These are phyloP conservation scores for Megalops atlanticus DNA, from an alignment of 2,113 vertebrate species.

Conservation along the genomic window DNA sequence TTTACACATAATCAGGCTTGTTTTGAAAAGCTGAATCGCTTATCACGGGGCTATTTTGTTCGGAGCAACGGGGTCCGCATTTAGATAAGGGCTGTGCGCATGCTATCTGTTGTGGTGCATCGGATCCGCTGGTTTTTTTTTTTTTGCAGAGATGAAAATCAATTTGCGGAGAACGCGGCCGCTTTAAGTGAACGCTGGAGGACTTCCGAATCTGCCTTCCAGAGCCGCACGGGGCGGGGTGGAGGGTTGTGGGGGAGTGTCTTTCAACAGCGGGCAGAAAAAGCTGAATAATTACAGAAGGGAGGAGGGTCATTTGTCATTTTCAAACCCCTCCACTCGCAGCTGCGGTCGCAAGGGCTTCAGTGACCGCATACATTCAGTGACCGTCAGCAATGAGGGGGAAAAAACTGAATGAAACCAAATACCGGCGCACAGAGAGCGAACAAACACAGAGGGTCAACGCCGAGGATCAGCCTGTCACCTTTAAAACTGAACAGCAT, in stretches of 20 bases:
- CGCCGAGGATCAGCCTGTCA: not conserved
- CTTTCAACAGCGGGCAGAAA: slow-evolving; percentile 9
- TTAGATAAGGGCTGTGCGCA: not conserved
- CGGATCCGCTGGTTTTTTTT: not conserved
- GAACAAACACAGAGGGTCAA: not conserved
- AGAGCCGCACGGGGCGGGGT: too few species aligned
- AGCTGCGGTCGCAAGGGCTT: not conserved
- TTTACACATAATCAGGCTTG: slow-evolving; percentile 10
- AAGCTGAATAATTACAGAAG: slow-evolving; percentile 7
- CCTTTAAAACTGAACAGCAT: not conserved
- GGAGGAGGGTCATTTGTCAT: not conserved
- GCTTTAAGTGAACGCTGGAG: not conserved
- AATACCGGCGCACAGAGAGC: not conserved
- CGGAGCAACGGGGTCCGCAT: not conserved
- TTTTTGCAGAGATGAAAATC: not conserved
- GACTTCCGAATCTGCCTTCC: not conserved
- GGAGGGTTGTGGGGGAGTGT: too few species aligned
- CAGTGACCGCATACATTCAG: slow-evolving; percentile 7
- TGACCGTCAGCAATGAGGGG: slow-evolving; percentile 8
- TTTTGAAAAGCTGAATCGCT: not conserved
- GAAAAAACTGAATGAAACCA: not conserved
- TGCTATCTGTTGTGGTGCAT: not conserved
- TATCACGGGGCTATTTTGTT: not conserved
- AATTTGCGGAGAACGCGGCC: not conserved
- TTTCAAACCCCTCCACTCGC: not conserved